Base-by-base conservation (phyloP, 2,888 invertebrate species). In the Lepas anatifera region DNA sequence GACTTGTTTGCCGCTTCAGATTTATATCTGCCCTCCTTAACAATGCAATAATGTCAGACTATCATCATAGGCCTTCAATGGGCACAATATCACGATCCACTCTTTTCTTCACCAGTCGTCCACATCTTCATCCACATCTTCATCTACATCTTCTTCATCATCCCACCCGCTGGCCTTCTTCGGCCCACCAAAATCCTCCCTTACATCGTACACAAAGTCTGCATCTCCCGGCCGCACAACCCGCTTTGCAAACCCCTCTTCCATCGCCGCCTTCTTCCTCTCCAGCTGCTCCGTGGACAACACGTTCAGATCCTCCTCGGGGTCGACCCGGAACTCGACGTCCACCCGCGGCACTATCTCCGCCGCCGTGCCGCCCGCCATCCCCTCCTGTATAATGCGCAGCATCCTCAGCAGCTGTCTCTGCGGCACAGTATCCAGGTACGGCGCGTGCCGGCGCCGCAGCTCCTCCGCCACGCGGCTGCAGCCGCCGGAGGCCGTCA, bases 181-280 rank as follows among this genome's bases (percentile, higher is more conserved):
- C 27, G 76, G 75, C 32, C 39, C 69, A 22, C 68, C 52, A 67
- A 70, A 73, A 25, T 82, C 80, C 0, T 81, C 78, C 72, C 80
- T 80, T 29, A 81, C 78, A 73, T 83, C 82, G 75, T 83, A 83
- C 70, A 80, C 74, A 75, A 79, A 83, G 67, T 78, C 79, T 0
- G 80, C 77, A 75, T 83, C 82, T 2, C 77, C 79, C 1, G 81
- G 80, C 72, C 78, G 80, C 43, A 81, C 77, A 29, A 76, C 74
- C 73, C 81, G 80, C 72, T 80, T 81, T 70, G 79, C 77, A 76
- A 81, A 83, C 3, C 77, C 78, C 70, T 78, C 75, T 35, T 81
- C 80, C 83, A 83, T 83, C 0, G 81, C 75, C n/a, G 79, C 77
- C 75, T 83, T 83, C 72, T 82, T 82, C 18, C 78, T 75, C 35